Evolutionary conservation across 2,888 invertebrate species (phyloP).

Genomic region (Lacanobia wlatinum): DNA sequence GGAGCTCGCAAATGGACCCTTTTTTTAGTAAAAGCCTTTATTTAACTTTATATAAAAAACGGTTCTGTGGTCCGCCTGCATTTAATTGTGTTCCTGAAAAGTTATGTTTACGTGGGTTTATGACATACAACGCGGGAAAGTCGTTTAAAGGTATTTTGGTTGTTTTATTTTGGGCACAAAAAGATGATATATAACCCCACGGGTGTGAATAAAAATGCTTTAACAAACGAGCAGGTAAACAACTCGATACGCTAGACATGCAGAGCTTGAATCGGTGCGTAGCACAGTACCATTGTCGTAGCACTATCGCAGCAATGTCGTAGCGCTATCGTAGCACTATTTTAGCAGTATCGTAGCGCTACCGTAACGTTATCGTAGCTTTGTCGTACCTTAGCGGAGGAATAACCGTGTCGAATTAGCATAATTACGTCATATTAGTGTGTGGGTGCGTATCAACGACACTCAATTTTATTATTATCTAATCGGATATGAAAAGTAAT

Average conservation of each 20-base stretch:
- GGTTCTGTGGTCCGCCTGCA: slow-evolving; percentile 38
- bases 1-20: slow-evolving; percentile 51
- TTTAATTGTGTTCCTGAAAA: slow-evolving; percentile 41
- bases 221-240: not conserved
- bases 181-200: not conserved
- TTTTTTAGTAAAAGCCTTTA: slow-evolving; percentile 48
- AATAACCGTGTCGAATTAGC: not conserved
- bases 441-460: slow-evolving; percentile 10
- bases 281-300: slow-evolving; percentile 9
- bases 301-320: not conserved
- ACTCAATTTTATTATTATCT: slow-evolving; percentile 11
- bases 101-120: slow-evolving; percentile 39
- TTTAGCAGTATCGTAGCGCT: slow-evolving; percentile 4
- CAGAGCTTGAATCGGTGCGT: not conserved
- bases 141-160: slow-evolving; percentile 2
- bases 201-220: not conserved
- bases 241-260: not conserved
- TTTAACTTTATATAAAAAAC: slow-evolving; percentile 39
- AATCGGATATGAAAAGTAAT: not conserved
- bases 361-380: not conserved
- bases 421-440: not conserved
- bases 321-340: not conserved
- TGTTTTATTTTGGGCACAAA: slow-evolving; percentile 18
- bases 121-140: slow-evolving; percentile 25
- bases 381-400: not conserved